Conservation (phyloP, 2,888 invertebrate species). For the Cephalotes varians region DNA sequence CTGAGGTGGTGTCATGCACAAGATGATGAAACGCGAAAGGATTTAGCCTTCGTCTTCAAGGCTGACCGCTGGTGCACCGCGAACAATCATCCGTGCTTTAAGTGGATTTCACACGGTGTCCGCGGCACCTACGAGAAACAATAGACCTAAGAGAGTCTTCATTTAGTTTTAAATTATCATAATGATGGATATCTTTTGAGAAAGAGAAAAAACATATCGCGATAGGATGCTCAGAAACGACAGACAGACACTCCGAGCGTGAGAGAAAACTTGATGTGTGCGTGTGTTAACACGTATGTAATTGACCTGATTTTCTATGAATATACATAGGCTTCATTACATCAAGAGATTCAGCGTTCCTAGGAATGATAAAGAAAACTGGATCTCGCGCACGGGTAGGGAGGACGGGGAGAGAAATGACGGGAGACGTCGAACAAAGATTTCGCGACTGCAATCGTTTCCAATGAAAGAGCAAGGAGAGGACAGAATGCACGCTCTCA, state of each 20-base stretch:
- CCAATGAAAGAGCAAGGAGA: conserved; percentile 39
- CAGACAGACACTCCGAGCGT: neutral
- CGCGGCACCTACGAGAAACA: conserved; percentile 4
- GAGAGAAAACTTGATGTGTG: conserved; percentile 15
- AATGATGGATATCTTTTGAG: neutral
- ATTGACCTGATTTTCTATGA: conserved; percentile 45
- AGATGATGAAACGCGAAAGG: conserved; percentile 83
- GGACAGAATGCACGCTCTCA: conserved; percentile 39
- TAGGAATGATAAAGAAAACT: conserved; percentile 41
- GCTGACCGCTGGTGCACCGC: conserved; percentile 75
- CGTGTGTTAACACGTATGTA: neutral
- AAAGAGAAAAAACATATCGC: neutral
- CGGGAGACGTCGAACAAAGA: conserved; percentile 41
- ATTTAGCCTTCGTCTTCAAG: conserved; percentile 82
- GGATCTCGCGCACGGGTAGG: conserved; percentile 6
- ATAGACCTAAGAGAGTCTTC: neutral
- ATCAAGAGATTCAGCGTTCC: conserved; percentile 35
- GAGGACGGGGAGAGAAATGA: neutral
- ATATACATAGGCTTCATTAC: conserved; percentile 1
- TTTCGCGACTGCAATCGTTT: conserved; percentile 45
- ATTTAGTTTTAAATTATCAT: conserved; percentile 15
- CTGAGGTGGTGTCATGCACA: conserved; percentile 71
- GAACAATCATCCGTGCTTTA: conserved; percentile 68
- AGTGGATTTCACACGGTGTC: conserved; percentile 63
- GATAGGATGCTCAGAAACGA: neutral